Conservation (phyloP, 2,113 vertebrate genomes). For the Macrotus californicus region DNA sequence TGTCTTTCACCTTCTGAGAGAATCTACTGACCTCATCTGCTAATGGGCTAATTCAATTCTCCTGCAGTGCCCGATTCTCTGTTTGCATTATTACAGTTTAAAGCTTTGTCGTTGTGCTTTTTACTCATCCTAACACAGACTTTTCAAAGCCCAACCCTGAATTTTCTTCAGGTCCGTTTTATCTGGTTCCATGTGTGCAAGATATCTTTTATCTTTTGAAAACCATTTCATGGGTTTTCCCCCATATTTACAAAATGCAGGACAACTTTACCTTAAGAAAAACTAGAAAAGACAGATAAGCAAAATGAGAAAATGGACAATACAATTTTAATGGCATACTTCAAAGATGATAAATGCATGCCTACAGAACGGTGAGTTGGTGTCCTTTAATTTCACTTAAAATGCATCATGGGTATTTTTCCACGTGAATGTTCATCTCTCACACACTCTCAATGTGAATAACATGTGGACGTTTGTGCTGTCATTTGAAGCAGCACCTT, state of each 20-base stretch:
- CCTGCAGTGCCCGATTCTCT: constrained; percentile 40
- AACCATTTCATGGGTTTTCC: neutral
- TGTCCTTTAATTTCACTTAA: neutral
- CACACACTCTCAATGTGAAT: neutral
- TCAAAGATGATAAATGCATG: neutral
- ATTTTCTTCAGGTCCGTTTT: constrained; percentile 4
- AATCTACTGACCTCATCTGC: neutral
- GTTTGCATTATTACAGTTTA: neutral
- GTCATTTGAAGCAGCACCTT: neutral
- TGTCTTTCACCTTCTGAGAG: neutral
- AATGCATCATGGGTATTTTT: neutral
- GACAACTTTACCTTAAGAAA: neutral
- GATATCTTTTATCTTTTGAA: neutral
- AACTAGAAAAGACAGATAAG: neutral
- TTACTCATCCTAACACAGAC: neutral
- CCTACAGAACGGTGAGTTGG: neutral
- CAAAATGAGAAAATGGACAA: constrained; percentile 39
- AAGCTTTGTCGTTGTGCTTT: neutral
- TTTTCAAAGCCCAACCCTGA: constrained; percentile 22
- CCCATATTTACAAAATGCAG: constrained; percentile 51
- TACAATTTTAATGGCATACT: neutral
- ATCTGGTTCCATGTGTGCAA: neutral
- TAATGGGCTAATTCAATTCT: neutral
- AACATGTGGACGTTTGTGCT: neutral
- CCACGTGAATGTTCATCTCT: neutral